These are phyloP conservation scores for Xiphophorus hellerii DNA, from an alignment of 2,113 vertebrate genomes.

Conservation along the genomic window DNA sequence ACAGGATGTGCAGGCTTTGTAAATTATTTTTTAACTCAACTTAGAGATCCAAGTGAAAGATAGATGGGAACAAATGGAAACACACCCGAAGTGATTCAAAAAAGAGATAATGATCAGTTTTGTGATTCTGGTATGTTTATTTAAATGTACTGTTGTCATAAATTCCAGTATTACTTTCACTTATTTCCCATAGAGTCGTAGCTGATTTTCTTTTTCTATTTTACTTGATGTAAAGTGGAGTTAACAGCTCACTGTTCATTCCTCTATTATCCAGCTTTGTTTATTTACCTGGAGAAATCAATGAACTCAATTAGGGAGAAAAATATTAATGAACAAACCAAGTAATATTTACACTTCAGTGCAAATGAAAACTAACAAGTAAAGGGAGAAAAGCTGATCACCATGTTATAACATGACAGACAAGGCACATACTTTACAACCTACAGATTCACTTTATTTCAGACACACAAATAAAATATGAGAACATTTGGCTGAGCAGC, in stretches of 20 bases:
- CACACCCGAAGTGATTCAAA: no score
- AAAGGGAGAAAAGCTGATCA: background rate
- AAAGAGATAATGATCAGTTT: no score
- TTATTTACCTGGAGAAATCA: slow-evolving; percentile 62
- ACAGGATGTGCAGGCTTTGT: slow-evolving; percentile 47
- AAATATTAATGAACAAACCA: background rate
- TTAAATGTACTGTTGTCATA: no score
- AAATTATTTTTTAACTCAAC: slow-evolving; percentile 55
- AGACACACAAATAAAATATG: no score
- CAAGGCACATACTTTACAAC: no score
- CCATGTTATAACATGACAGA: background rate
- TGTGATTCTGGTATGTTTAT: no score
- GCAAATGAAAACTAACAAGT: background rate
- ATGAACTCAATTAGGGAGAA: slow-evolving; percentile 44
- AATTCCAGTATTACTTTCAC: no score
- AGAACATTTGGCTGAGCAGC: no score
- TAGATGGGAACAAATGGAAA: slow-evolving; percentile 12
- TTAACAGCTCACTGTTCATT: slow-evolving; percentile 25
- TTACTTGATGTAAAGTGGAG: slow-evolving; percentile 59
- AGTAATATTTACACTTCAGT: background rate
- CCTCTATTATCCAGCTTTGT: slow-evolving; percentile 50
- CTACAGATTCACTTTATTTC: no score
- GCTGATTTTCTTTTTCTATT: no score
- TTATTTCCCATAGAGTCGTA: no score
- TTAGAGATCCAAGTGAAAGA: slow-evolving; percentile 41